Conservation (phyloP, 2,888 invertebrate species). For the Caenorhabditis sp. region DNA sequence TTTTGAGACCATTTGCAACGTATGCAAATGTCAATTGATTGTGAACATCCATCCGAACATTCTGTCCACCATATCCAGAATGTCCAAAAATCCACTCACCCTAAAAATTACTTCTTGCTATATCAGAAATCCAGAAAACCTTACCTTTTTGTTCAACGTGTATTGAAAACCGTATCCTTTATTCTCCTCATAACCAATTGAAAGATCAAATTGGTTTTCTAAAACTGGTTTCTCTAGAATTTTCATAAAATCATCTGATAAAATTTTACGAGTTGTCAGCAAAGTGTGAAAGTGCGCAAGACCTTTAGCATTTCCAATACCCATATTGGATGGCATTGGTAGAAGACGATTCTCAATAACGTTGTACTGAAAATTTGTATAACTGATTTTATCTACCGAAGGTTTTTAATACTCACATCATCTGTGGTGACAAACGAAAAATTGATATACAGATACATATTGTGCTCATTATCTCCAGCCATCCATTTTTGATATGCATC, state of each 20-base stretch:
- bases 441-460: conserved; percentile 47
- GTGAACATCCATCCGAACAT: conserved; percentile 52
- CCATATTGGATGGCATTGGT: conserved; percentile 62
- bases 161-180: conserved; percentile 60
- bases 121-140: neutral
- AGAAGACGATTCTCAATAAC: conserved; percentile 49
- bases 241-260: conserved; percentile 26
- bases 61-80: conserved; percentile 61
- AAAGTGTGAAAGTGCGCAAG: conserved; percentile 53
- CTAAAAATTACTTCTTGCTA: conserved; percentile 36
- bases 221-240: conserved; percentile 45
- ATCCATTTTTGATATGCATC: conserved; percentile 51
- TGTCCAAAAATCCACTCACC: conserved; percentile 61
- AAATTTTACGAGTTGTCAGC: conserved; percentile 24
- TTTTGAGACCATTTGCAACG: conserved; percentile 58
- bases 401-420: conserved; percentile 51
- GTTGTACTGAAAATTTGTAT: conserved; percentile 61
- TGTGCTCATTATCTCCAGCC: conserved; percentile 49
- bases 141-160: conserved; percentile 49
- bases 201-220: conserved; percentile 49
- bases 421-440: conserved; percentile 56
- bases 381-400: too few relatives aligned
- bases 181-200: conserved; percentile 55
- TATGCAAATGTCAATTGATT: conserved; percentile 54
- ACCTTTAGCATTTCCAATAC: conserved; percentile 51